Evolutionary conservation across 2,888 invertebrate species (phyloP), one percentile per base, ranked within the genome.

Genomic region (Pterostichus niger): DNA sequence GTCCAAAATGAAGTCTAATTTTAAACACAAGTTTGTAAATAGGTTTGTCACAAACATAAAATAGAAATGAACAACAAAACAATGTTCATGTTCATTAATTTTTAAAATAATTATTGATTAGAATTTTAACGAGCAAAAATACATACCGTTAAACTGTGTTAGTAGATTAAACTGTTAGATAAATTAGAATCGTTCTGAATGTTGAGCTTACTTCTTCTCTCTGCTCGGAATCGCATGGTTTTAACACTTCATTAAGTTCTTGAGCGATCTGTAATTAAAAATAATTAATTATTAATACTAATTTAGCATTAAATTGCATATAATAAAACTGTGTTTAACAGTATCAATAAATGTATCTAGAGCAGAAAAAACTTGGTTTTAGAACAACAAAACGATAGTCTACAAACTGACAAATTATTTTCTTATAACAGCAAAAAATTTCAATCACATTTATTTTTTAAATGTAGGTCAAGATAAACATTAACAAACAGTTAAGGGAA

Each of bases 191-290:
- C 31, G 31, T 31, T 81, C 13, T 31, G n/a, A 33, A 52, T 54
- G 10, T 49, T 31, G 31, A 15, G 49, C 82, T 82, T 82, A 82
- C 82, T 13, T 82, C 46, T 24, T 68, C 10, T 31, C 40, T 40
- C 40, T 64, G 46, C 7, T 64, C 79, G 10, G 64, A 31, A n/a
- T 85, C 82, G 4, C 85, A 83, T 9, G 81, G 84, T 73, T 85
- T 86, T 68, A 87, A 84, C 2, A 87, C 86, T 84, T 87, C 86
- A 84, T 88, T 88, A 84, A 88, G 84, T 85, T 88, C 88, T 82
- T 88, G 87, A 5, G 88, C 88, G 49, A 88, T 88, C 88, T 88
- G 85, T 24, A 86, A 84, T 6, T 11, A 64, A 64, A 64, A 35
- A 24, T 33, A 59, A 33, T 49, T 49, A 40, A 40, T 40, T 7